Evolutionary conservation across 30 jellyfish, hydroid and myxozoan genomes (phyloP), one percentile per base, ranked within the genome.

Genomic region (Chrysaora quinquecirrha): DNA sequence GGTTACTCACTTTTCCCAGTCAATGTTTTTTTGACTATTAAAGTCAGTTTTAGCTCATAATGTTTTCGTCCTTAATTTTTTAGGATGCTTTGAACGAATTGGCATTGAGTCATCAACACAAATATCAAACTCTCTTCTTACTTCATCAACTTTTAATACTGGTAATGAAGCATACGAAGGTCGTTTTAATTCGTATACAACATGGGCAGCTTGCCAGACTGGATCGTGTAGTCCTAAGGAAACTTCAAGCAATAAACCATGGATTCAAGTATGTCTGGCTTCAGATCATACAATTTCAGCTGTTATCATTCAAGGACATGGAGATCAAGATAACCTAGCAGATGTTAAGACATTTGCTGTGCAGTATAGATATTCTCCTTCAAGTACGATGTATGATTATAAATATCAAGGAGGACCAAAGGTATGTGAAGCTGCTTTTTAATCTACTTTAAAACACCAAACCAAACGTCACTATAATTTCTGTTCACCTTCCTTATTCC

Each of bases 211-310:
- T 2, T 78, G 85, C 27, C 85, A 73, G 74, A 14, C 30, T 66
- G 89, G 89, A n/a, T 28, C 72, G 20, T 78, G 89, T 60, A 18
- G 31, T 10, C 82, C 81, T 2, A 64, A 63, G 47, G 89, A 78
- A 28, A 16, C 84, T 9, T 31, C 49, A 24, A 73, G 91, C 30
- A 61, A 14, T 47, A 81, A 81, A 28, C 91, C 91, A 30, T 83
- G 94, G 94, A 83, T 83, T 33, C 87, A 83, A 48, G 76, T 73
- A 23, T 83, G 94, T 46, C 48, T 73, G 0, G 1, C 82, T 0
- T 10, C 75, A 12, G 71, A 46, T 1, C 75, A 58, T 2, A 83
- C 63, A 31, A 19, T 83, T 25, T 69, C 72, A n/a, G 67, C 75
- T 12, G 52, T 83, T 32, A 64, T 83, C 24, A 63, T 83, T 0